Base-by-base conservation (phyloP, 1,140 invertebrate species). In the Dryas iulia region DNA sequence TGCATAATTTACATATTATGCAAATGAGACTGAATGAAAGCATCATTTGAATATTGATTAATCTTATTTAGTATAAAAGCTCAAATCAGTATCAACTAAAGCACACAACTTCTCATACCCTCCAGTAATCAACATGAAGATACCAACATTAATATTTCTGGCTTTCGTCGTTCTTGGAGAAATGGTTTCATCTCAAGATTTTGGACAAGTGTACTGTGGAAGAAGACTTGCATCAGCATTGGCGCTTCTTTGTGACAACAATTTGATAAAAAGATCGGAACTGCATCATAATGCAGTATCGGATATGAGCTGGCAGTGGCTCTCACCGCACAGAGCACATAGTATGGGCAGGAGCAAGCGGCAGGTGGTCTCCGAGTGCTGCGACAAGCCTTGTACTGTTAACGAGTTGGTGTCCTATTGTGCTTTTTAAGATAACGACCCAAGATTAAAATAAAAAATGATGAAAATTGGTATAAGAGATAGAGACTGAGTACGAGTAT, bases 381-480 rank as follows among this genome's bases (percentile, higher is more conserved):
- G 78, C 31, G 73, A 80, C 6, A 80, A 80, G 24, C 67, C 73
- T 6, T 80, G 78, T 61, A 56, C 71, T 0, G 35, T 72, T 14
- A 26, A 71, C 23, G 78, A 80, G 30, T 26, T 79, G 7, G 25
- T 79, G 26, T 35, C 66, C 1, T 79, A 79, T 52, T 79, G 78
- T 18, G 21, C 6, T 21, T 18, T 18, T 7, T 39, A 14, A 18
- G 6, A 14, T n/a, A n/a, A n/a, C n/a, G n/a, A n/a, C n/a, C n/a
- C n/a, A n/a, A n/a, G n/a, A n/a, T n/a, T n/a, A n/a, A n/a, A n/a
- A n/a, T n/a, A n/a, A n/a, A n/a, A n/a, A n/a, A n/a, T n/a, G n/a
- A n/a, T n/a, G n/a, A n/a, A n/a, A n/a, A n/a, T n/a, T n/a, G n/a
- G n/a, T n/a, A n/a, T n/a, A 28, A 28, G 26, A 1, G 5, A 31